A percentile compares a stretch with the other conserved stretches of the same genome.
phyloP scores from a whole-genome alignment of 2,113 vertebrate species.

The Peromyscus polionotus region DNA sequence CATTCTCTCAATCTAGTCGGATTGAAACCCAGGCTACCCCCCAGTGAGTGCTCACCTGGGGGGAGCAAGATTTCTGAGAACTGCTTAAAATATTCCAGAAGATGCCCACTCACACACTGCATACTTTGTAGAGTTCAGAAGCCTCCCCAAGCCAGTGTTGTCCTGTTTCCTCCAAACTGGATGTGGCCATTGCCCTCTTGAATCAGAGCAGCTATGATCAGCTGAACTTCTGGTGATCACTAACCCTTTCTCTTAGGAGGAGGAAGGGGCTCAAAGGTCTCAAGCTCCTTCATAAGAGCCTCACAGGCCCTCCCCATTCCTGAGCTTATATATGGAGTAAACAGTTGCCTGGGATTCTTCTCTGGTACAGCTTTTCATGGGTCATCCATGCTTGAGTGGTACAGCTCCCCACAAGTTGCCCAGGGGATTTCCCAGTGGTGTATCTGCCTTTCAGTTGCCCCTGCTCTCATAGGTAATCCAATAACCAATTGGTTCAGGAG shows the following conservation, averaged over 20 bases:
- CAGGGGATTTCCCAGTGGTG: neutral
- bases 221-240: neutral
- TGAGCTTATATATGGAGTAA: neutral
- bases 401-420: no score
- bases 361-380: neutral
- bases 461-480: neutral
- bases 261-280: neutral
- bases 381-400: no score
- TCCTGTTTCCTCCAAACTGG: neutral
- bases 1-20: neutral
- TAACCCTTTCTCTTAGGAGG: neutral
- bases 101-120: neutral
- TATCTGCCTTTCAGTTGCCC: no score
- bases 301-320: neutral
- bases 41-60: neutral
- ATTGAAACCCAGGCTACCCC: neutral
- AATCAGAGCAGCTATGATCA: neutral
- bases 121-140: neutral
- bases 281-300: neutral
- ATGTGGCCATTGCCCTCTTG: neutral
- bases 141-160: neutral
- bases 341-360: neutral
- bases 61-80: neutral
- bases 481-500: neutral
- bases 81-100: constrained; percentile 1